These are phyloP conservation scores for Anhinga anhinga DNA, from an alignment of 2,113 vertebrate species.

Conservation along the genomic window DNA sequence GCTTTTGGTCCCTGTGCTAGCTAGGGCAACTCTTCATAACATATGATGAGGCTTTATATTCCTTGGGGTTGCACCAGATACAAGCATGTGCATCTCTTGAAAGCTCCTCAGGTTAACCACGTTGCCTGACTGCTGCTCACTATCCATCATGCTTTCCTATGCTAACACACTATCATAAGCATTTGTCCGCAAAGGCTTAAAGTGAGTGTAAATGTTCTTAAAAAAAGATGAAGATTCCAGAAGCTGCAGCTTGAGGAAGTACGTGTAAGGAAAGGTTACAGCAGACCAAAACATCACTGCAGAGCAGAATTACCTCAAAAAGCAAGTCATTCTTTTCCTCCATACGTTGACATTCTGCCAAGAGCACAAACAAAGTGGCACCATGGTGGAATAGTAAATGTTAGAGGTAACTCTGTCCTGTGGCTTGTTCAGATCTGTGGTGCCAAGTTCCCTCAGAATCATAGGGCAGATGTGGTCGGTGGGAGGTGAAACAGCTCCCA, in stretches of 20 bases:
- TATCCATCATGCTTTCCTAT: not conserved
- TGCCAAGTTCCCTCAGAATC: not conserved
- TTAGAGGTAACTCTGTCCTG: not conserved
- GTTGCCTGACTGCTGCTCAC: not conserved
- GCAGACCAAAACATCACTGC: not conserved
- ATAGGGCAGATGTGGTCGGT: not conserved
- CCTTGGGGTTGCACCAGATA: not conserved
- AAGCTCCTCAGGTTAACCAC: not conserved
- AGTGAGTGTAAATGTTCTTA: not conserved
- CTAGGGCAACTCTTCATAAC: too few relatives aligned
- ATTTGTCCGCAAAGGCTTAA: not conserved
- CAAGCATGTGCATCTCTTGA: not conserved
- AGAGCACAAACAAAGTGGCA: not conserved
- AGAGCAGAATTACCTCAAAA: not conserved
- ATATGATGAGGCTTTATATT: not conserved
- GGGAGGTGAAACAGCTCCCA: not conserved
- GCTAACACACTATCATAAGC: not conserved
- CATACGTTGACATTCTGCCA: not conserved
- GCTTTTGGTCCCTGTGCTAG: not conserved
- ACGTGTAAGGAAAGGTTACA: not conserved
- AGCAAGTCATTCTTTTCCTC: not conserved
- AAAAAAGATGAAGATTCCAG: not conserved
- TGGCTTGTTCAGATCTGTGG: not conserved
- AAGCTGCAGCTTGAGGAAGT: not conserved
- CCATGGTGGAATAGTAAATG: accelerated